Percentiles rank a stretch among this genome's conserved stretches.
phyloP scores from a whole-genome alignment of 2,113 vertebrate genomes.

The Tragelaphus scriptus region DNA sequence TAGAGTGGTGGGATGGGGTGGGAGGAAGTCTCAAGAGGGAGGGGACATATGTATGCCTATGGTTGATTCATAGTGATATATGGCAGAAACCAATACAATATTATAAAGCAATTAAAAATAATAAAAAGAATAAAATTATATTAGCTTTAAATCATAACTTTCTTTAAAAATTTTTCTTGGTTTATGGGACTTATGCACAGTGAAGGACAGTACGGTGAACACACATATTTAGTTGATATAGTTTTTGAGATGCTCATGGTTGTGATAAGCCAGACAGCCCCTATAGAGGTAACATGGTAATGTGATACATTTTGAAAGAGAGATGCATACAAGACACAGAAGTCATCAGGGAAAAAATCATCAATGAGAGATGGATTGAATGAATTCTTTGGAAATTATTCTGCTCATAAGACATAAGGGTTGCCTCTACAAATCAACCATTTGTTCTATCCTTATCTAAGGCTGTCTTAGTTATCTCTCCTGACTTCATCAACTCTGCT shows the following conservation, averaged over 20 bases:
- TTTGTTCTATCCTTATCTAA: not conserved
- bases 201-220: not conserved
- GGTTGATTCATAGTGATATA: not conserved
- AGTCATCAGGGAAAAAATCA: not conserved
- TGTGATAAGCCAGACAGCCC: not conserved
- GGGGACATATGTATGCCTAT: not conserved
- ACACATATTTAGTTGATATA: not conserved
- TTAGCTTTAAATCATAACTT: not conserved
- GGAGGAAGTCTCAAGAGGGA: not conserved
- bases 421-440: not conserved
- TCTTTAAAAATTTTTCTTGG: not conserved
- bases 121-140: not conserved
- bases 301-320: not conserved
- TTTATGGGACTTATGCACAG: not conserved
- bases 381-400: not conserved
- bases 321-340: not conserved
- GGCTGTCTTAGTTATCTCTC: not conserved
- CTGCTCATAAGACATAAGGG: not conserved
- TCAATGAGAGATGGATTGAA: not conserved
- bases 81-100: not conserved
- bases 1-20: not conserved
- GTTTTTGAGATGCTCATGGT: not conserved
- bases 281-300: not conserved
- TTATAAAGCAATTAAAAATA: not conserved
- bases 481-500: not conserved